A percentile compares a stretch with the other conserved stretches of the same genome.
phyloP scores from a whole-genome alignment of 2,888 invertebrate genomes.

The Hypomecis punctinalis region DNA sequence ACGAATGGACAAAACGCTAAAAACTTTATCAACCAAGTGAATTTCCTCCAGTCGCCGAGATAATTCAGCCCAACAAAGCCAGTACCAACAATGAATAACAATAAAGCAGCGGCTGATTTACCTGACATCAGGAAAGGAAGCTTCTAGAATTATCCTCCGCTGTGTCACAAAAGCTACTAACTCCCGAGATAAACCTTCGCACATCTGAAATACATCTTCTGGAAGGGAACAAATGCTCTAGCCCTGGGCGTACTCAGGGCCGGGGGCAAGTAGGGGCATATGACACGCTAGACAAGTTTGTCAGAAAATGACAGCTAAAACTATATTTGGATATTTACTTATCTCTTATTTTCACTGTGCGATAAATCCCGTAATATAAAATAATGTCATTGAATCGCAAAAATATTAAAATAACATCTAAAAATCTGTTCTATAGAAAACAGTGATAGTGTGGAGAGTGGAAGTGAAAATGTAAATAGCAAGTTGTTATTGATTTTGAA shows the following conservation, averaged over 20 bases:
- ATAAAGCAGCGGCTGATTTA: constrained; percentile 10
- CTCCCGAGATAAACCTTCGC: constrained; percentile 71
- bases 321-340: too few species aligned
- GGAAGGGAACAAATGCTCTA: constrained; percentile 75
- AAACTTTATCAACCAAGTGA: background rate
- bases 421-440: too few species aligned
- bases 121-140: constrained; percentile 16
- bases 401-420: too few species aligned
- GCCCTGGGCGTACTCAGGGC: constrained; percentile 17
- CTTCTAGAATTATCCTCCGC: constrained; percentile 27
- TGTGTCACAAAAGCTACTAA: constrained; percentile 57
- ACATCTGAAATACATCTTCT: constrained; percentile 76
- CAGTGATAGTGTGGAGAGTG: too few species aligned
- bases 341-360: too few species aligned
- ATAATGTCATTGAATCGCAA: too few species aligned
- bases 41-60: constrained; percentile 1
- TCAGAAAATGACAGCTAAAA: too few species aligned
- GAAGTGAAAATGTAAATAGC: too few species aligned
- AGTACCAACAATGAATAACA: constrained; percentile 14
- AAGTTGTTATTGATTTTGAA: too few species aligned
- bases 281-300: too few species aligned
- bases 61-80: constrained; percentile 13
- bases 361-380: too few species aligned
- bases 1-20: background rate
- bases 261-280: background rate